Evolutionary conservation across 2,888 invertebrate species (phyloP).

Genomic region (Drosophila meridiana): DNA sequence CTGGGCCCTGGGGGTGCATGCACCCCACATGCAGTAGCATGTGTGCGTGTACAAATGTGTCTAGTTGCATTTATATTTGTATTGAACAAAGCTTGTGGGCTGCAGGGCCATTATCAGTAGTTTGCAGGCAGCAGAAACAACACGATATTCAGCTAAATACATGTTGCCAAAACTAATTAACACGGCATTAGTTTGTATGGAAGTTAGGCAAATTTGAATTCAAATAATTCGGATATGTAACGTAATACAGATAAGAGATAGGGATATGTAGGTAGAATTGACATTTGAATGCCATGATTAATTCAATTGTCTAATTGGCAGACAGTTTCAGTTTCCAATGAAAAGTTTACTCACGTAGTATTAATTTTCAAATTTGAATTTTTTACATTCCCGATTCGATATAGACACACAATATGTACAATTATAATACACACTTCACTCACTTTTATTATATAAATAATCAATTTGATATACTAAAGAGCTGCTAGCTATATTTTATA

Average conservation of each 20-base stretch:
- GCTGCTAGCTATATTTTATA: no score
- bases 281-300: neutral
- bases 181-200: neutral
- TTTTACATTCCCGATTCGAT: no score
- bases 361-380: neutral
- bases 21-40: neutral
- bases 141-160: neutral
- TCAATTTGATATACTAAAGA: neutral
- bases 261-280: neutral
- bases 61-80: conserved; percentile 2
- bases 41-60: neutral
- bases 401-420: neutral
- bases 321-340: neutral
- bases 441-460: neutral
- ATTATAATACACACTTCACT: neutral
- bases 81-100: neutral
- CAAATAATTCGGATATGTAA: neutral
- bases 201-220: neutral
- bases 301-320: neutral
- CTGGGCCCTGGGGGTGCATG: conserved; percentile 21
- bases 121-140: conserved; percentile 4
- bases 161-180: conserved; percentile 11
- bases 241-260: neutral
- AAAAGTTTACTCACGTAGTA: neutral
- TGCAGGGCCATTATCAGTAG: conserved; percentile 12